Base-by-base conservation (phyloP, 2,797 vertebrate species). In the Gadopsis marmoratus region DNA sequence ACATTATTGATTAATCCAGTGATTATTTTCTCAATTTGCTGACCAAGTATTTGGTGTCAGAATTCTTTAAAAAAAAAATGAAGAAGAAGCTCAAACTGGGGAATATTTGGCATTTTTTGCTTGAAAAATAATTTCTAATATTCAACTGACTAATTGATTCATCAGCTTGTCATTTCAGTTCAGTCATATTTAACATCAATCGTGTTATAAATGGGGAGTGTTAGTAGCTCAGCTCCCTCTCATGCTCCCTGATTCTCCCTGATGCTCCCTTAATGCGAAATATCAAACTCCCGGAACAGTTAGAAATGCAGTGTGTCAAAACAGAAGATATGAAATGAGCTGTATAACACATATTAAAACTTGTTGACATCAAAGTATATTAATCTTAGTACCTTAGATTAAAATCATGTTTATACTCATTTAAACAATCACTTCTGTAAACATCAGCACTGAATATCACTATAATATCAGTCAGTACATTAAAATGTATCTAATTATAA, bases 171-270 rank as follows among this genome's bases (percentile, higher is more conserved):
- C 14, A 39, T 33, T 47, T 75, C 17, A 47, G 63, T 70, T 56
- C 7, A 37, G 48, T 67, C 74, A 64, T 56, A 70, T 65, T 76
- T 69, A 75, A 67, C 65, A 79, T 77, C 29, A 76, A 56, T 55
- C n/a, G 26, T 7, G 23, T 48, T 50, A 26, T 39, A 51, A 16
- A 39, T 7, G 23, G 51, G 23, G 13, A 47, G 7, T 59, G 7
- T 47, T 45, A n/a, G 3, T 29, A 35, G 37, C 16, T 43, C 35
- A 0, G 9, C 16, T 71, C 14, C 54, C 29, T 63, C 3, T 35
- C 35, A 63, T 58, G 12, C 23, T 55, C 45, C 33, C 47, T 43
- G 17, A n/a, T 73, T 31, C 7, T 5, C n/a, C n/a, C n/a, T n/a
- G n/a, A n/a, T n/a, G n/a, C n/a, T n/a, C n/a, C n/a, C 43, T 59